A percentile compares a stretch with the other conserved stretches of the same genome.
These are phyloP conservation scores for Amblyraja radiata DNA, from an alignment of 2,797 vertebrate species.

Conservation along the genomic window DNA sequence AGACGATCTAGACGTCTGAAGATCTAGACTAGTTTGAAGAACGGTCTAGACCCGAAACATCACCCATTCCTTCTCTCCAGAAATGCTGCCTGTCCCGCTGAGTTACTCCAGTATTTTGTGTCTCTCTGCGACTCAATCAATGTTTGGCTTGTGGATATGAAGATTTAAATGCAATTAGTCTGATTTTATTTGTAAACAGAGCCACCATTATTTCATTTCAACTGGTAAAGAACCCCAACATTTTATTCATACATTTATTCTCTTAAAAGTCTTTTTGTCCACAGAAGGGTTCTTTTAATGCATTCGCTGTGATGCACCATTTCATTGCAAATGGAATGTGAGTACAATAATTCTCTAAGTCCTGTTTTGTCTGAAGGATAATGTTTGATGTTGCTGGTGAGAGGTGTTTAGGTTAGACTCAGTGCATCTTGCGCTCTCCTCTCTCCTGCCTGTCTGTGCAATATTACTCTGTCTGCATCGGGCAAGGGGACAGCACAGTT, in stretches of 20 bases:
- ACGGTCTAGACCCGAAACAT: too few relatives aligned
- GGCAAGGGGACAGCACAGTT: slow-evolving; percentile 76
- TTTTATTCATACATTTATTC: slow-evolving; percentile 74
- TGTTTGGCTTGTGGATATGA: neutral
- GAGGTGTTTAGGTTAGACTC: slow-evolving; percentile 95
- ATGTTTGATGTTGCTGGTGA: slow-evolving; percentile 88
- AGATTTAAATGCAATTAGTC: neutral
- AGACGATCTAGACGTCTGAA: too few relatives aligned
- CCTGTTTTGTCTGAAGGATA: slow-evolving; percentile 84
- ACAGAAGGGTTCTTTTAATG: slow-evolving; percentile 65
- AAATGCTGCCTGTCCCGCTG: too few relatives aligned
- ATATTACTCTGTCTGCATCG: slow-evolving; percentile 74
- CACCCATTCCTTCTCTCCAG: too few relatives aligned
- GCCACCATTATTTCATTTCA: neutral
- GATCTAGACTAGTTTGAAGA: too few relatives aligned
- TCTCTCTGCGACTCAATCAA: neutral
- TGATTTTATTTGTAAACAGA: slow-evolving; percentile 20
- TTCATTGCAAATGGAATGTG: slow-evolving; percentile 92
- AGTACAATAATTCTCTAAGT: slow-evolving; percentile 81
- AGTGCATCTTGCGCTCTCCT: slow-evolving; percentile 85
- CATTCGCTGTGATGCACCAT: slow-evolving; percentile 74
- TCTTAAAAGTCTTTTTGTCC: slow-evolving; percentile 70
- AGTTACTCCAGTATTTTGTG: too few relatives aligned
- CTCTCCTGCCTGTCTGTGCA: slow-evolving; percentile 71
- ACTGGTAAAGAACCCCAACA: slow-evolving; percentile 64